These are phyloP conservation scores for Megaleporinus macrocephalus DNA, from an alignment of 2,113 vertebrate genomes.

Conservation along the genomic window DNA sequence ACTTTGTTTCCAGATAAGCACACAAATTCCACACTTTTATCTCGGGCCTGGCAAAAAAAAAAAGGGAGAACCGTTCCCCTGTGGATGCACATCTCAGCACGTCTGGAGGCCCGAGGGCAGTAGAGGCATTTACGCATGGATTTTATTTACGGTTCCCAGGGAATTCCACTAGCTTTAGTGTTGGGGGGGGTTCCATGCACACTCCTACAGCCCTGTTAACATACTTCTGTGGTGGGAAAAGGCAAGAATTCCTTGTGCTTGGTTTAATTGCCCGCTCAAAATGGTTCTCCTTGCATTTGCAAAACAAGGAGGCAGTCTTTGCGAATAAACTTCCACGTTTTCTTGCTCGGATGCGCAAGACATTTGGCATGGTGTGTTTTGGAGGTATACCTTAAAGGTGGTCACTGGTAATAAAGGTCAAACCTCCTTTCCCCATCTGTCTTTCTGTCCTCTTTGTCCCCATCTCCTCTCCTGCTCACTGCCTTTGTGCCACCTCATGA, in stretches of 20 bases:
- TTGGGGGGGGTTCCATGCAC: constrained; percentile 47
- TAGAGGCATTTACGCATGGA: constrained; percentile 65
- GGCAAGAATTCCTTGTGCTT: constrained; percentile 58
- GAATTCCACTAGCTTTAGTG: constrained; percentile 56
- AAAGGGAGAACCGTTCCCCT: constrained; percentile 60
- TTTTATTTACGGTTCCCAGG: constrained; percentile 78
- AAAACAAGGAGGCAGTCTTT: too few relatives aligned
- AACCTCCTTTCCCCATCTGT: neutral
- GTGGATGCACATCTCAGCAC: constrained; percentile 63
- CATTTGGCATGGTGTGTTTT: too few relatives aligned
- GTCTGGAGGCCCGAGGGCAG: constrained; percentile 56
- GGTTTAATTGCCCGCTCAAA: constrained; percentile 59
- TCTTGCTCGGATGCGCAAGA: too few relatives aligned
- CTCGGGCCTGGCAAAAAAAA: constrained; percentile 62
- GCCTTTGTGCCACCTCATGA: neutral
- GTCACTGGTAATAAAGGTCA: neutral
- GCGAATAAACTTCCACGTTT: too few relatives aligned
- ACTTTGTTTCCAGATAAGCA: constrained; percentile 55
- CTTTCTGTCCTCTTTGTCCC: neutral
- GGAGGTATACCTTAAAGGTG: too few relatives aligned
- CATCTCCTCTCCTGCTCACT: neutral
- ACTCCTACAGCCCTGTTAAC: constrained; percentile 65
- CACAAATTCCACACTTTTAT: constrained; percentile 59
- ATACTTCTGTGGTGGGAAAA: constrained; percentile 63
- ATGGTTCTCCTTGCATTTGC: too few relatives aligned